Percentiles rank a stretch among this genome's conserved stretches.
Evolutionary conservation across 2,797 vertebrate species (phyloP).

Genomic region (Anolis apletophallus): DNA sequence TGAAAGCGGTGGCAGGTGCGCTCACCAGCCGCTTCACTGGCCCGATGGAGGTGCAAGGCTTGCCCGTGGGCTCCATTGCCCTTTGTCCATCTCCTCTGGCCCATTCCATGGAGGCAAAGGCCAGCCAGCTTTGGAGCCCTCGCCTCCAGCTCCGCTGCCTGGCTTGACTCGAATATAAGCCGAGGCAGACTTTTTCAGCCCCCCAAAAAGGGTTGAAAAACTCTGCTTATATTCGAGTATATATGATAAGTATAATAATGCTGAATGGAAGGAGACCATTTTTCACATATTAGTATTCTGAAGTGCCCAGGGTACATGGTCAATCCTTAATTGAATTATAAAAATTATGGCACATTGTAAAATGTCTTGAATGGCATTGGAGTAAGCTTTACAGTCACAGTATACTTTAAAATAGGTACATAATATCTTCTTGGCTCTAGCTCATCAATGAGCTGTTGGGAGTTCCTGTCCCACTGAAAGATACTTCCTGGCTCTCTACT

Average conservation of each 20-base stretch:
- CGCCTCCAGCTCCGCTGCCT: too few relatives aligned
- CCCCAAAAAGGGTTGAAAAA: too few relatives aligned
- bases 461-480: background rate
- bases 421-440: background rate
- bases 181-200: too few relatives aligned
- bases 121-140: too few relatives aligned
- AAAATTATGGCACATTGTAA: background rate
- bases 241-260: background rate
- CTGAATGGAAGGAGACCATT: background rate
- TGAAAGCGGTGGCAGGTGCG: too few relatives aligned
- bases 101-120: too few relatives aligned
- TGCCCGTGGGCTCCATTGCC: too few relatives aligned
- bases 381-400: background rate
- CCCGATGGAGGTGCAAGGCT: too few relatives aligned
- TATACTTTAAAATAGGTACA: background rate
- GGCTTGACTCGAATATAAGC: too few relatives aligned
- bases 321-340: background rate
- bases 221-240: too few relatives aligned
- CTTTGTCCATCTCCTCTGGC: too few relatives aligned
- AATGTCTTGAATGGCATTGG: background rate
- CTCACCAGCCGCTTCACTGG: too few relatives aligned
- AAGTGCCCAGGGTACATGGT: background rate
- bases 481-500: background rate
- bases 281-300: background rate
- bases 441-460: background rate